Evolutionary conservation across 2,888 invertebrate species (phyloP), one percentile per base, ranked within the genome.

Genomic region (Kryphioiulus occultus): DNA sequence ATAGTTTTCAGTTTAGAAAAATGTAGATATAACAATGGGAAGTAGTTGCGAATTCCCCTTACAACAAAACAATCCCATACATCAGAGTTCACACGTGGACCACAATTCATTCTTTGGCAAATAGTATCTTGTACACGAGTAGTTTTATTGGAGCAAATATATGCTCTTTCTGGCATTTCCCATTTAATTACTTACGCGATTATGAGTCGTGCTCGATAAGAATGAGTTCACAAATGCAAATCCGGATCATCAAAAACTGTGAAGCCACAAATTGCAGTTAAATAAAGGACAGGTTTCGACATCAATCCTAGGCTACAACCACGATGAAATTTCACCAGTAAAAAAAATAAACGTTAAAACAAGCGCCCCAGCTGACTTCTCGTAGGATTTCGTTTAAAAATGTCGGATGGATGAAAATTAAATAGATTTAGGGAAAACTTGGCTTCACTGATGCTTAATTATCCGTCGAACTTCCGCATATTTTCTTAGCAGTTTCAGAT

Each of bases 381-480:
- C 68, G 68, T 26, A 26, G 68, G 68, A 68, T 68, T 68, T 26
- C 68, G 68, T 26, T n/a, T 68, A 68, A 68, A 68, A 68, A 68
- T 68, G 68, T 68, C 26, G 26, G 26, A 68, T 68, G 68, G 68
- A 68, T 68, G 68, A 68, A 68, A 68, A 68, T 68, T 68, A 68
- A 68, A 68, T 68, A 68, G 26, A 26, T 68, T 68, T 68, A n/a
- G 53, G n/a, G n/a, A 3, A 59, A 26, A 68, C 10, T 1, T 15
- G n/a, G 22, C n/a, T 47, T 86, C 68, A 86, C 78, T 87, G 85
- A 39, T 35, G 22, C 26, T 87, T 87, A 32, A 87, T 85, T 44
- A 87, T 87, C 32, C 87, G 26, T 85, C 87, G 17, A 26, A 87
- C 87, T 35, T 87, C 87, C 12, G 87, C 87, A 26, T 87, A 87